Percentiles rank a stretch among this genome's conserved stretches.
Conservation (phyloP, 1,140 invertebrate species). For the Temnothorax nylanderi region DNA sequence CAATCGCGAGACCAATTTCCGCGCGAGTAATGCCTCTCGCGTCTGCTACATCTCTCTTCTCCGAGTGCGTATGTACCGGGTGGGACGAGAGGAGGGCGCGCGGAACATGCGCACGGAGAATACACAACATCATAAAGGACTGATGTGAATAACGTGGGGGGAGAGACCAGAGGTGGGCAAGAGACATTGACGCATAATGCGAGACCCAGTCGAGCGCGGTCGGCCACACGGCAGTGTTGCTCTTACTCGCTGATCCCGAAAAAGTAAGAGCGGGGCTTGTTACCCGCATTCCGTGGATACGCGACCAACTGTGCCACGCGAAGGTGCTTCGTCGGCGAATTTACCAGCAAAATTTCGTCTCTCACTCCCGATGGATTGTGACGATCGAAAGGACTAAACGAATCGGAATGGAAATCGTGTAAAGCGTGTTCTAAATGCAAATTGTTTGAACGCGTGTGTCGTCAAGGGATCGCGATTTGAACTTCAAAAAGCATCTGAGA, state of each 20-base stretch:
- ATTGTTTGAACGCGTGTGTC: neutral
- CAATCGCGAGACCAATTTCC: neutral
- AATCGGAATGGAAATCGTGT: neutral
- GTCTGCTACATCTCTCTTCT: neutral
- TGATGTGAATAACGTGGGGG: slow-evolving; percentile 13
- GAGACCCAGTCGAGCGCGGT: slow-evolving; percentile 50
- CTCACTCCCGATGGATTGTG: neutral
- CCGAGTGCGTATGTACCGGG: neutral
- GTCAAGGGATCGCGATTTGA: neutral
- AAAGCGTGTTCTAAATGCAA: neutral
- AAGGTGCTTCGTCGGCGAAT: slow-evolving; percentile 26
- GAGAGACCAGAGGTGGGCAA: slow-evolving; percentile 4
- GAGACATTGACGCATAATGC: slow-evolving; percentile 27
- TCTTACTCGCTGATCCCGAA: neutral
- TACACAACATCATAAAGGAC: slow-evolving; percentile 17
- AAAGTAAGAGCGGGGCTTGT: neutral
- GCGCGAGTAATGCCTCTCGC: neutral
- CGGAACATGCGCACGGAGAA: slow-evolving; percentile 57
- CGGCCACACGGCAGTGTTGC: neutral
- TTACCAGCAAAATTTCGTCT: neutral
- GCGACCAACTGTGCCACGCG: neutral
- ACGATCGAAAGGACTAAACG: neutral
- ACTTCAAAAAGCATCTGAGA: neutral
- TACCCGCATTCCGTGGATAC: slow-evolving; percentile 1
- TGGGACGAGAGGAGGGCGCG: slow-evolving; percentile 12